Conservation (phyloP, 2,888 invertebrate genomes). For the Macrosiphum euphorbiae region DNA sequence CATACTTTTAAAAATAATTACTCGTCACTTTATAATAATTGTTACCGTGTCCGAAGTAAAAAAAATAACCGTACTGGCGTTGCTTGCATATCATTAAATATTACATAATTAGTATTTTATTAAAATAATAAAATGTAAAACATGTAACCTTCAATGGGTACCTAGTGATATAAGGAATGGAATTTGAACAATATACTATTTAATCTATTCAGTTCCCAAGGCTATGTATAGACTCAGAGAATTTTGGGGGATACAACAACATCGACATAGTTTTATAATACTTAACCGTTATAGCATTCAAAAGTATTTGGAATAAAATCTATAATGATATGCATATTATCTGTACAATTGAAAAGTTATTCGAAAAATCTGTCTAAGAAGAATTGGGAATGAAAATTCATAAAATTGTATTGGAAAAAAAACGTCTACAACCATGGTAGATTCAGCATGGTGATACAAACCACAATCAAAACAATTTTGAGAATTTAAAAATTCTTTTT, state of each 20-base stretch:
- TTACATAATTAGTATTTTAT: slow-evolving; percentile 34
- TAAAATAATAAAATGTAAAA: slow-evolving; percentile 40
- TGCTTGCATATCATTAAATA: slow-evolving; percentile 24
- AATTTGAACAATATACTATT: slow-evolving; percentile 39
- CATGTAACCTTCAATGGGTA: slow-evolving; percentile 28
- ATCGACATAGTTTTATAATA: slow-evolving; percentile 22
- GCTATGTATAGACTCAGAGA: background rate
- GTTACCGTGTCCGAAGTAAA: background rate
- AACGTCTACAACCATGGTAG: background rate
- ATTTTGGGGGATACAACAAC: slow-evolving; percentile 18
- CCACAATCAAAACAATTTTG: background rate
- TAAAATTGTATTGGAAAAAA: background rate
- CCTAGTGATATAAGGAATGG: slow-evolving; percentile 31
- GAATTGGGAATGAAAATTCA: background rate
- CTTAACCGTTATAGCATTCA: slow-evolving; percentile 7
- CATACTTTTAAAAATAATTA: slow-evolving; percentile 1
- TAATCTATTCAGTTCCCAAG: slow-evolving; percentile 46
- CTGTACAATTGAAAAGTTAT: background rate
- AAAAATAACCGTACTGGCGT: background rate
- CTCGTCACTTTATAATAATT: background rate
- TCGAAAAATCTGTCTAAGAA: background rate
- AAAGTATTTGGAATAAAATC: slow-evolving; percentile 12
- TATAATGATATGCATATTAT: background rate
- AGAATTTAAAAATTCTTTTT: background rate
- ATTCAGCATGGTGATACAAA: background rate